Base-by-base conservation (phyloP, 1,140 invertebrate genomes). In the Drosophila elegans region DNA sequence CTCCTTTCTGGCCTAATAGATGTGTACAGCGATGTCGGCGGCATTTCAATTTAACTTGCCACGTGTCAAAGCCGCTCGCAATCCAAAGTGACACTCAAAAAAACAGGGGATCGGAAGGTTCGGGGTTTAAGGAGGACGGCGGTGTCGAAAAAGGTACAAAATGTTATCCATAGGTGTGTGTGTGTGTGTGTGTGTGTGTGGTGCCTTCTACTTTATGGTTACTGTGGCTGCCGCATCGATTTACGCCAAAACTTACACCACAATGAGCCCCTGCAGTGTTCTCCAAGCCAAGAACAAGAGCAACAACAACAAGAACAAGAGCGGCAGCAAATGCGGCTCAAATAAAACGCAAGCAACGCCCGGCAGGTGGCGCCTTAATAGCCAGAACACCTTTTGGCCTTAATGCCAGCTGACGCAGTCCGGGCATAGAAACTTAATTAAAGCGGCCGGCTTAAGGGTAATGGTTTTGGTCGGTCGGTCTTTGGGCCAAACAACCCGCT, bases 11-110 rank as follows among this genome's bases (percentile, higher is more conserved):
- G 66, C 75, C 79, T 88, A 88, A 89, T 89, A 80, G 72, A 78
- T 83, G 78, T 86, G 82, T 88, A 83, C 79, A 89, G 71, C 71
- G 60, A 63, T 76, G 76, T 86, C 76, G 72, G 80, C 83, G 71
- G 83, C 83, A 77, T 89, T 88, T 88, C 84, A 88, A 88, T 88
- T 88, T 83, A 83, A 83, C 75, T 79, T 83, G 76, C 84, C 83
- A 88, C 84, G 83, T 89, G 84, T 88, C 83, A 88, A 78, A 68
- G 75, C 38, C 66, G 75, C 84, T 80, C 72, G 81, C 79, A 76
- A 88, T 83, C 79, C 84, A 77, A 76, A 83, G 72, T 83, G 83
- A 88, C 84, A 89, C 83, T 83, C 78, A 44, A 83, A 77, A 69
- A 73, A 62, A 16, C 39, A 32, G 11, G 48, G 42, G 25, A 16